Conservation (phyloP, 2,888 invertebrate genomes). For the Lottia scabra region DNA sequence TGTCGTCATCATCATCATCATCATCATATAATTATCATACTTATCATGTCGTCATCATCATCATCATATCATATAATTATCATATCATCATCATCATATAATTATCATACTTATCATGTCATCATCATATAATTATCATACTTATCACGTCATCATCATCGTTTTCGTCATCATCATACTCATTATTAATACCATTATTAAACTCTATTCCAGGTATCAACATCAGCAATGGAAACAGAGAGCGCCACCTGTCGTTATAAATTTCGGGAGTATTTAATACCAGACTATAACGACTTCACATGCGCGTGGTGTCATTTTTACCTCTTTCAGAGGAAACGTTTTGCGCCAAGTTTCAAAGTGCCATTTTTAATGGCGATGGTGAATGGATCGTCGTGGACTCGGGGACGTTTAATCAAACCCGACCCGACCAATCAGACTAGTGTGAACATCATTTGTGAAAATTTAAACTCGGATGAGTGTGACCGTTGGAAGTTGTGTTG, state of each 20-base stretch:
- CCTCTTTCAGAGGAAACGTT: constrained; percentile 34
- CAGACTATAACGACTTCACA: constrained; percentile 36
- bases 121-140: too few relatives aligned
- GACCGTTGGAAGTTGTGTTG: constrained; percentile 51
- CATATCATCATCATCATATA: neutral
- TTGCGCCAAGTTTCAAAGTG: constrained; percentile 17
- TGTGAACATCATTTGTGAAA: constrained; percentile 36
- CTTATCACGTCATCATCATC: too few relatives aligned
- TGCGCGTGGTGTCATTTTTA: constrained; percentile 50
- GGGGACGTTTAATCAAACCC: constrained; percentile 27
- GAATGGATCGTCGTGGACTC: constrained; percentile 27
- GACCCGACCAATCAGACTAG: constrained; percentile 31
- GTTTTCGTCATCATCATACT: too few relatives aligned
- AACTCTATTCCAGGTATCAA: too few relatives aligned
- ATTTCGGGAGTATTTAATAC: constrained; percentile 22
- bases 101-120: too few relatives aligned
- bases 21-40: neutral
- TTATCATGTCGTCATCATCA: neutral
- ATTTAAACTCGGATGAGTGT: constrained; percentile 40
- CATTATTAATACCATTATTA: too few relatives aligned
- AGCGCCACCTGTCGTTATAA: constrained; percentile 30
- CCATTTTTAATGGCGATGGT: constrained; percentile 23
- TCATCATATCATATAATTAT: neutral
- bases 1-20: neutral
- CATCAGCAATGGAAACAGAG: too few relatives aligned